Evolutionary conservation across 2,888 invertebrate genomes (phyloP), one percentile per base, ranked within the genome.

Genomic region (Thelaira solivaga): DNA sequence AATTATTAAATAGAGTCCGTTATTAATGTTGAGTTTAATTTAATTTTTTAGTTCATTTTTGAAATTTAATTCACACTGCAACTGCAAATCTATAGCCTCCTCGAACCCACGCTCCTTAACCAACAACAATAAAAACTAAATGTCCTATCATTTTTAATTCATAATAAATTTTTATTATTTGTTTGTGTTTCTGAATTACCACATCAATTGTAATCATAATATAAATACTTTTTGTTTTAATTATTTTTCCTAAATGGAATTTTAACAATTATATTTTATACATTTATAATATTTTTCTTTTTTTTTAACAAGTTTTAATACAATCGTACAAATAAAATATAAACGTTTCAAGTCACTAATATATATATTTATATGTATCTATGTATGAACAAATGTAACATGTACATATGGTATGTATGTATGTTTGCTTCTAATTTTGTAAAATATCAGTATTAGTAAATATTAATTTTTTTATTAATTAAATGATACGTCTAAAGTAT

Each of bases 261-360:
- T n/a, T 71, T 61, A 71, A 76, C 71, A 76, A 64, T 76, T 68
- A 68, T n/a, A n/a, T n/a, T n/a, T 61, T 61, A 75, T 75, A 67
- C 43, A 67, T 61, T 61, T 18, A 59, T 34, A 34, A 45, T 22
- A 34, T 45, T 49, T 65, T 45, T 26, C 29, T 45, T 45, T 49
- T 65, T 45, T 26, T 41, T 45, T 34, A 68, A 75, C 67, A 68
- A 75, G 55, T 64, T 64, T 45, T 31, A 72, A 47, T 72, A 57
- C 16, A 64, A 64, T 65, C 41, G 57, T 75, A 75, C 16, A 68
- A 75, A 68, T 61, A 55, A 75, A 75, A 53, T 51, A 34, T 16
- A 67, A 67, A 16, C 39, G 43, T 43, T 29, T 64, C 47, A 64
- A 47, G 10, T 55, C 43, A 55, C 55, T 68, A 26, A 59, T 53